These are phyloP conservation scores for Micropoecilia bifurca DNA, from an alignment of 2,797 vertebrate species.

Conservation along the genomic window DNA sequence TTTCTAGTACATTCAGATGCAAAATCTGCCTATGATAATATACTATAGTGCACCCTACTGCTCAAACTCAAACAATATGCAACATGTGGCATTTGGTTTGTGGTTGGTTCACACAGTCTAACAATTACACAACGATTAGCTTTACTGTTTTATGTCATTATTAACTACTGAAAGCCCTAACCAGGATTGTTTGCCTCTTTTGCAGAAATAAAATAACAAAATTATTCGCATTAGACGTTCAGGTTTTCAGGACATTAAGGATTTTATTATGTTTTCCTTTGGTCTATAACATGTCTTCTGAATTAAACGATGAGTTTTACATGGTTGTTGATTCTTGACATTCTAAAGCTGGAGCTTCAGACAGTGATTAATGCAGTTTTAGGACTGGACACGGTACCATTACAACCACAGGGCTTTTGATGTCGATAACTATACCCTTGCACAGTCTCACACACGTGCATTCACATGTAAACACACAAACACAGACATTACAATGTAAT, in stretches of 20 bases:
- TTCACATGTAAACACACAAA: background rate
- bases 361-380: constrained; percentile 26
- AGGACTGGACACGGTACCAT: background rate
- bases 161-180: background rate
- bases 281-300: background rate
- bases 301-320: background rate
- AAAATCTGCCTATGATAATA: background rate
- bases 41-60: constrained; percentile 53
- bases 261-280: background rate
- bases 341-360: constrained; percentile 4
- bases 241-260: background rate
- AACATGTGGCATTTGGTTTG: background rate
- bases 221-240: background rate
- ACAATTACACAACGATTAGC: background rate
- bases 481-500: constrained; percentile 1
- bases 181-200: background rate
- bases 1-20: background rate
- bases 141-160: background rate
- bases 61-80: background rate
- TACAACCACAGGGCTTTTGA: constrained; percentile 19
- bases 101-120: background rate
- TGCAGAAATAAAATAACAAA: background rate
- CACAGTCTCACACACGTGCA: background rate
- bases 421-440: constrained; percentile 1
- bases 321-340: constrained; percentile 18